Conservation (phyloP, 2,797 vertebrate genomes). For the Taenioides sp. region DNA sequence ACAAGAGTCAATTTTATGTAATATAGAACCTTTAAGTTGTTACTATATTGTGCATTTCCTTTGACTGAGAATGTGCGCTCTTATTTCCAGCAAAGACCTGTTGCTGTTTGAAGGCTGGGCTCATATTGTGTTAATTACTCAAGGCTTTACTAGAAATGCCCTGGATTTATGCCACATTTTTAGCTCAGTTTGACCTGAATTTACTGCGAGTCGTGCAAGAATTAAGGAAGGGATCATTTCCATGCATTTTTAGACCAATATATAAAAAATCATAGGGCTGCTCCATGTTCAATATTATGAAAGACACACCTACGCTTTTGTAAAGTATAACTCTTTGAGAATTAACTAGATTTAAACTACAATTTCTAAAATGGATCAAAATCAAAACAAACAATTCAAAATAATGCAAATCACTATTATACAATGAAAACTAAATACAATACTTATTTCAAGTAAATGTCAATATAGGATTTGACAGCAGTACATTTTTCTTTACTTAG, state of each 20-base stretch:
- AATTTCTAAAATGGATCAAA: no score
- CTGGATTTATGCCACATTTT: constrained; percentile 23
- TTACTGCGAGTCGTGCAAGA: background rate
- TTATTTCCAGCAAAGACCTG: background rate
- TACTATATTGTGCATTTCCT: no score
- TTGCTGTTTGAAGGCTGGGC: constrained; percentile 3
- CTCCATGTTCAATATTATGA: background rate
- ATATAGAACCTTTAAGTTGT: no score
- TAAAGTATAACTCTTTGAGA: no score
- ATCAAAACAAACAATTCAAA: no score
- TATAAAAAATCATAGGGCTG: background rate
- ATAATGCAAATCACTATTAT: no score
- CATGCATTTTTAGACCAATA: background rate
- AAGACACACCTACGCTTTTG: no score
- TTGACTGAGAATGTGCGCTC: no score
- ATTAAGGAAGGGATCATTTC: background rate
- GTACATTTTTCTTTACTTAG: background rate
- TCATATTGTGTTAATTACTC: constrained; percentile 35
- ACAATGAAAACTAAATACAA: no score
- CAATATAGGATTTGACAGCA: no score
- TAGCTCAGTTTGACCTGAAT: constrained; percentile 12
- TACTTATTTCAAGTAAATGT: no score
- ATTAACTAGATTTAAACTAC: background rate
- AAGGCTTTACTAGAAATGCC: constrained; percentile 31
- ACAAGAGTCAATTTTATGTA: no score